A percentile compares a stretch with the other conserved stretches of the same genome.
phyloP scores from a whole-genome alignment of 2,113 vertebrate genomes.

The Indicator maculatus region DNA sequence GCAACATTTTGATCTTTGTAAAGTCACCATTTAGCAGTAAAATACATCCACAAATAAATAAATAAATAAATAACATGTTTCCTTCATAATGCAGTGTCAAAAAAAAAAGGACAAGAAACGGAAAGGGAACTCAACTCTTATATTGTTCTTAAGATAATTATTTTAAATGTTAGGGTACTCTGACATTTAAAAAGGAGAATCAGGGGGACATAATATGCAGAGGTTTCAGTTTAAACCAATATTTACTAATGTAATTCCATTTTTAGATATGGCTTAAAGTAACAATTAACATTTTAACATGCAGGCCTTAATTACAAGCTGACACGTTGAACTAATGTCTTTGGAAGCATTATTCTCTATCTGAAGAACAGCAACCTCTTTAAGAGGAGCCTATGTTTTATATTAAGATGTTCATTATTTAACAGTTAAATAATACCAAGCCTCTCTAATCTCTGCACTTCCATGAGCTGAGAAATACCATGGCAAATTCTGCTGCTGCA shows the following conservation, averaged over 20 bases:
- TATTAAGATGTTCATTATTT: not conserved
- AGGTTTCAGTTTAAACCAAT: not conserved
- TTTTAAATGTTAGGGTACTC: not conserved
- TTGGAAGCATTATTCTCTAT: not conserved
- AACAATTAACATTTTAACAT: not conserved
- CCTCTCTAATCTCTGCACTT: not conserved
- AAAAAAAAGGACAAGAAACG: not conserved
- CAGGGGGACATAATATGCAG: not conserved
- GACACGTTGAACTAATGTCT: rapidly evolving
- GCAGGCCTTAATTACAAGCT: not conserved
- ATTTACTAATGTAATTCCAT: not conserved
- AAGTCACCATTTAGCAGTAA: not conserved
- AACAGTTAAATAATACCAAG: not conserved
- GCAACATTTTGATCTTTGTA: not conserved
- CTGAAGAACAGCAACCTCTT: not conserved
- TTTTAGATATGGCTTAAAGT: not conserved
- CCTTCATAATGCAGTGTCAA: not conserved
- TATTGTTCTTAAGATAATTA: not conserved
- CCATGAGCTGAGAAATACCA: not conserved
- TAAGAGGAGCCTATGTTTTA: not conserved
- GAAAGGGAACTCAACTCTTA: not conserved
- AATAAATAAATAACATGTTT: not conserved
- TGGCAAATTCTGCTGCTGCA: not conserved
- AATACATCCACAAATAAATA: not conserved
- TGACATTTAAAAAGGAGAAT: not conserved